Base-by-base conservation (phyloP, 1,140 invertebrate species). In the Bombus picipes region DNA sequence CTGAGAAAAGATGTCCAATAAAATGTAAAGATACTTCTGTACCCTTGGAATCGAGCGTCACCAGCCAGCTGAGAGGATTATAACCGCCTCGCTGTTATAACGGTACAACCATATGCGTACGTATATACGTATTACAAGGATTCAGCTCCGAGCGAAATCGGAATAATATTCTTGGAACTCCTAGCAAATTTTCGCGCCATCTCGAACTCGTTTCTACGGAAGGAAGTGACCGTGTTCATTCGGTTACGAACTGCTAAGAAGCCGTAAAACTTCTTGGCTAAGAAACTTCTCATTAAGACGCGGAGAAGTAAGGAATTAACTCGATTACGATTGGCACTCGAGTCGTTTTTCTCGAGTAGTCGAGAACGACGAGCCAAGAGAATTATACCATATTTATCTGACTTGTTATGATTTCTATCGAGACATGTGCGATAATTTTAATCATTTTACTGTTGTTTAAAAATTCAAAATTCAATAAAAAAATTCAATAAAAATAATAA, bases 1-100 rank as follows among this genome's bases (percentile, higher is more conserved):
- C 86, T 87, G 72, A 90, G 88, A 88, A 87, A 91, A 92, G 90
- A 92, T 93, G 89, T 79, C 83, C 88, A 91, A 93, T 93, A 92
- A 92, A 93, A 93, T 91, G 90, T 81, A 90, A 91, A 89, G 91
- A 92, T 92, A 91, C 71, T 59, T 59, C 76, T 43, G 62, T 86
- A 87, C 88, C 86, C 86, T 91, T 83, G 85, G 91, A 89, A 92
- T 91, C 88, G 89, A 91, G 86, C 89, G 88, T 92, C 90, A 91
- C 79, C 88, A 93, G 88, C 90, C 92, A 92, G 90, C 80, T 91
- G 89, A 82, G 88, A 88, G 84, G 89, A 89, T 87, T 90, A 88
- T 82, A 88, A 81, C 74, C 77, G 89, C 80, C 87, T 88, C 76
- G 86, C 88, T 84, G 81, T 80, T 85, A 77, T 90, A 90, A 90